A percentile compares a stretch with the other conserved stretches of the same genome.
These are phyloP conservation scores for Andrena marginata DNA, from an alignment of 2,888 invertebrate species.

Conservation along the genomic window DNA sequence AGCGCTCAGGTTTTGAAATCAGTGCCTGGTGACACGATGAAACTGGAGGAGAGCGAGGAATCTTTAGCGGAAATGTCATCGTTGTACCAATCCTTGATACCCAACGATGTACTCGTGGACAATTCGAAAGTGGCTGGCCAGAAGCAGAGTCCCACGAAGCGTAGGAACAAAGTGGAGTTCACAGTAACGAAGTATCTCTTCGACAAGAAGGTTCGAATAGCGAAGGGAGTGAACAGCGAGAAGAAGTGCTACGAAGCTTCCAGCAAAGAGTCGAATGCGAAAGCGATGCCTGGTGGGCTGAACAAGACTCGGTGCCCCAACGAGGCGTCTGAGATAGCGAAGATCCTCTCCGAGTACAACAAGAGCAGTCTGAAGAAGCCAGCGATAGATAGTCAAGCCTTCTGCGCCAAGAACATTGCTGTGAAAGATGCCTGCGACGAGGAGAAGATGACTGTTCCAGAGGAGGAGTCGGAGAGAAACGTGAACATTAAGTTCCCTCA, in stretches of 20 bases:
- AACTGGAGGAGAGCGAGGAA: conserved; percentile 73
- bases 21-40: conserved; percentile 34
- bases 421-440: conserved; percentile 20
- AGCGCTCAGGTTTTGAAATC: conserved; percentile 19
- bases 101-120: conserved; percentile 47
- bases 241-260: conserved; percentile 9
- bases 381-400: conserved; percentile 20
- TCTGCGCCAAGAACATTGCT: conserved; percentile 14
- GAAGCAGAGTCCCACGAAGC: conserved; percentile 21
- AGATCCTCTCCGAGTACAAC: conserved; percentile 77
- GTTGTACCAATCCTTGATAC: conserved; percentile 69
- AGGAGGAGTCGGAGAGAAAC: conserved; percentile 2
- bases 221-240: conserved; percentile 14
- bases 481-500: conserved; percentile 52
- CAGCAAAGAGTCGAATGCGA: conserved; percentile 4
- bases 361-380: conserved; percentile 45
- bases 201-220: conserved; percentile 18
- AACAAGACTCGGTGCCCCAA: conserved; percentile 55
- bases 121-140: background rate
- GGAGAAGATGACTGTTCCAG: conserved; percentile 3
- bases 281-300: background rate
- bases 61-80: conserved; percentile 74
- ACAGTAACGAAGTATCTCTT: conserved; percentile 41
- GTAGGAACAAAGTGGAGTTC: conserved; percentile 36
- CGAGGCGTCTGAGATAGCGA: conserved; percentile 75